A percentile compares a stretch with the other conserved stretches of the same genome.
These are phyloP conservation scores for Crotalus tigris DNA, from an alignment of 2,113 vertebrate genomes.

Conservation along the genomic window DNA sequence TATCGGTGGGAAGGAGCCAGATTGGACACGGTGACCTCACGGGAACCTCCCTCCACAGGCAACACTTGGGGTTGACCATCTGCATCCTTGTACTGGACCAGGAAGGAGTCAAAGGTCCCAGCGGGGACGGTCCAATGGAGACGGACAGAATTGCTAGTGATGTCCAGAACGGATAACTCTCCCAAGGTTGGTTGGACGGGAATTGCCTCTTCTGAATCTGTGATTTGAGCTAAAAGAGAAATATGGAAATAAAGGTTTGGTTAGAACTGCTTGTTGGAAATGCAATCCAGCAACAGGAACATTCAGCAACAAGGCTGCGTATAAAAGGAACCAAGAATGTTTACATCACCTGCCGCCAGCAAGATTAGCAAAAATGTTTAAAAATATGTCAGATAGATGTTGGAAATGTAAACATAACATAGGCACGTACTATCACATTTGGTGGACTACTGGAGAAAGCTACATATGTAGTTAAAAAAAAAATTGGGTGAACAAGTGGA, in stretches of 20 bases:
- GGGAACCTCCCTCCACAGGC: background rate
- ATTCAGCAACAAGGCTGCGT: background rate
- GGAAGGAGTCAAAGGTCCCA: background rate
- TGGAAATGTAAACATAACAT: too few relatives aligned
- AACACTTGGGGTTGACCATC: background rate
- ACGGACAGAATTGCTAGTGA: background rate
- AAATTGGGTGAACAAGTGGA: too few relatives aligned
- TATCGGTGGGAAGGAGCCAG: background rate
- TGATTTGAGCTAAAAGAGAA: background rate
- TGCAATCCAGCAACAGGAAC: background rate
- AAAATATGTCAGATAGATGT: too few relatives aligned
- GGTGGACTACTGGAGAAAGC: too few relatives aligned
- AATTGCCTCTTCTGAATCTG: background rate
- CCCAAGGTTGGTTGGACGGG: background rate
- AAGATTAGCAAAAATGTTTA: too few relatives aligned
- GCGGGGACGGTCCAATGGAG: background rate
- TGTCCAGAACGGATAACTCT: background rate
- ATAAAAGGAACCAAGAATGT: background rate
- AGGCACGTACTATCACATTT: too few relatives aligned
- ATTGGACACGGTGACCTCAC: background rate
- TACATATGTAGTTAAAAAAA: too few relatives aligned
- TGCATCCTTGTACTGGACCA: background rate
- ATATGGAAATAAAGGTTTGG: background rate
- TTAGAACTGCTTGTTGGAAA: background rate
- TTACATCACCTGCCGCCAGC: too few relatives aligned